Base-by-base conservation (phyloP, 2,888 invertebrate genomes). In the Agriotes lineatus region DNA sequence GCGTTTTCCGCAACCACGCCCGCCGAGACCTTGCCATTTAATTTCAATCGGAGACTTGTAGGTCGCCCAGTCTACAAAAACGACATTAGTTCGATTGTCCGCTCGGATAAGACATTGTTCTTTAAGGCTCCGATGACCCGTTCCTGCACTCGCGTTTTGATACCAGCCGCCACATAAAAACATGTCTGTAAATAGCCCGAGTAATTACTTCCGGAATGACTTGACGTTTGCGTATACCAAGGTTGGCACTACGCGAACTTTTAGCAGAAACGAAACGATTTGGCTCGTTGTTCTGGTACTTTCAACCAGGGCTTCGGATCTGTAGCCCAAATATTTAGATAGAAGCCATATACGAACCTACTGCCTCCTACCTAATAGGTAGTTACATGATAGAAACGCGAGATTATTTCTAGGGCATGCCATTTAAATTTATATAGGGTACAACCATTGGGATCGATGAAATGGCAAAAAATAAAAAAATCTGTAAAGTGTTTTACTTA, bases 21-120 rank as follows among this genome's bases (percentile, higher is more conserved):
- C 56, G 22, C 56, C 48, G 19, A 67, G 67, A 56, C 67, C 67
- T 67, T 67, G 61, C 67, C 56, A 67, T 67, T 67, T 67, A 61
- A 61, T 61, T 61, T 62, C 52, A 57, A 22, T 61, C 37, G 30
- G 45, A 54, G 39, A 56, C 39, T 64, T 52, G 65, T 63, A 65
- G 65, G 65, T 58, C 58, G 65, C 48, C 65, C 25, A 39, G 58
- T 65, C 56, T 64, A 44, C 45, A 64, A 64, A 64, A 64, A 57
- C 56, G 33, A 35, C 42, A 64, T 57, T 56, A 64, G 48, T 33
- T 57, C 64, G 37, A 64, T 57, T 57, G 25, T 64, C 52, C 39
- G 25, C 54, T 42, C 39, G 25, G 52, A 62, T 54, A 62, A 62
- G 39, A 52, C 25, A 52, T 62, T 52, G 50, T 45, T 48, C 35